Evolutionary conservation across 2,113 vertebrate species (phyloP), one percentile per base, ranked within the genome.

Genomic region (Psettodes erumei): DNA sequence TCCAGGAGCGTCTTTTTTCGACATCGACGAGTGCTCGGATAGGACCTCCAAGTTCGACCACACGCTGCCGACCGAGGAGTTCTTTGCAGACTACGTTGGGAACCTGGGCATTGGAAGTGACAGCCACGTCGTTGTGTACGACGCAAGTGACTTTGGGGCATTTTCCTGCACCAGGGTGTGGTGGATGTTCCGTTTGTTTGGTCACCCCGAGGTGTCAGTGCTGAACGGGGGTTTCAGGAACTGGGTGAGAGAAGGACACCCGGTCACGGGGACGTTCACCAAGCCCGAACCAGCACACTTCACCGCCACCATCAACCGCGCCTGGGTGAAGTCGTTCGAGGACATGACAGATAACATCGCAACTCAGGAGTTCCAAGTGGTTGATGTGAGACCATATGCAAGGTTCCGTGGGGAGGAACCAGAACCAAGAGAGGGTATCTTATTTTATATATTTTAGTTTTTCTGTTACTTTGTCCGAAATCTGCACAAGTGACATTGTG

Each of bases 101-200:
- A 77, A 86, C 18, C 89, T 98, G 78, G 96, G 97, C 0, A 93
- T 98, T 16, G 84, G 93, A 0, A 91, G 90, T 3, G 60, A 90
- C 80, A 96, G 93, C 32, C 96, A 97, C 2, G 96, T 98, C 0
- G 95, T 98, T 16, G 92, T 98, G 30, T 98, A 98, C 11, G 97
- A 98, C 55, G 91, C 94, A 81, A 98, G 96, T 21, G 95, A 96
- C 58, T 94, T 95, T 51, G 97, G 96, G 5, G 91, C 93, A 4
- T 98, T 77, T 12, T 30, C 71, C 1, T 61, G 71, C 63, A 94
- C 91, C 85, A 94, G 96, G 0, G 93, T 97, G 2, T 98, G 96
- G 96, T 98, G 96, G 96, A 97, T 98, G 97, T 98, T 98, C 82
- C 92, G 95, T 0, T 88, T 86, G 30, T 98, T 98, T 0, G 96